Evolutionary conservation across 2,113 vertebrate genomes (phyloP), one percentile per base, ranked within the genome.

Genomic region (Gorsachius goisagi): DNA sequence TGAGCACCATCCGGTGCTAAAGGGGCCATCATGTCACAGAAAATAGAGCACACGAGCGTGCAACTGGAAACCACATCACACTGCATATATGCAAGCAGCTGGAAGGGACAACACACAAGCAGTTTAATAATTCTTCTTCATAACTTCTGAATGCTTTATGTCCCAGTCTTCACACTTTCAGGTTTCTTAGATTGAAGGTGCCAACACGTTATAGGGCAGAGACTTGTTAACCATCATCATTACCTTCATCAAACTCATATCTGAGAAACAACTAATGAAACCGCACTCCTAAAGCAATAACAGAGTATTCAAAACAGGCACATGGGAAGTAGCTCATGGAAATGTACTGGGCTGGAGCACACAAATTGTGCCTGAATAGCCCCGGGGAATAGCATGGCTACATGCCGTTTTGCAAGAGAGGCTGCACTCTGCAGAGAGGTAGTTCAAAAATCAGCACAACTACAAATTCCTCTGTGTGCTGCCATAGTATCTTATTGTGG

Each of bases 331-430:
- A 52, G 74, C 53, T 64, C 52, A 30, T 87, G 85, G 93, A 96
- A 68, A 55, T 11, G 37, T 95, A 93, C 90, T 88, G 79, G 80
- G 66, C 73, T 88, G 58, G 28, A 85, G 87, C 77, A 45, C 55
- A 37, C 26, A 49, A 81, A 81, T 17, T 71, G 47, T 93, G 90
- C 75, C 69, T 64, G 41, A 85, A 60, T 63, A 56, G 69, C 87
- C 85, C 78, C 55, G 56, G 76, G 94, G 59, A 55, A 71, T 58
- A 83, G 30, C 68, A 33, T 19, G 56, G 76, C 60, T 73, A 9
- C 52, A n/a, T n/a, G 56, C 26, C 75, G 8, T 76, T 91, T 82
- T 78, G 68, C 76, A 93, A 44, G 75, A 91, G 41, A 78, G 77
- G 52, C 39, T 52, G 55, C 55, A n/a, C 37, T 68, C 67, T 77